Conservation (phyloP, 2,797 vertebrate species). For the Clarias fuscus region DNA sequence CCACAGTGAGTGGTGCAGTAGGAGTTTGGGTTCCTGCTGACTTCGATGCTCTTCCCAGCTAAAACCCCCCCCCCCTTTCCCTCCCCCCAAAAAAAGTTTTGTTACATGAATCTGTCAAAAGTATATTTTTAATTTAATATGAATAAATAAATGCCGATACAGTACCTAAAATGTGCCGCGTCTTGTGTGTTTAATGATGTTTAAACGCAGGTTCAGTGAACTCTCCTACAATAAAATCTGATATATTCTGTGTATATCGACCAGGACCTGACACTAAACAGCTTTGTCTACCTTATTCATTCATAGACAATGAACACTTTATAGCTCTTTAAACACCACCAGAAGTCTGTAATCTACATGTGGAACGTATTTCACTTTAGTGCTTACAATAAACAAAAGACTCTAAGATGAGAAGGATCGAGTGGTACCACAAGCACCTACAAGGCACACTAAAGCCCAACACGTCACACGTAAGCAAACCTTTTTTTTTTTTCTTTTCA, state of each 20-base stretch:
- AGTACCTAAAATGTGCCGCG: constrained; percentile 68
- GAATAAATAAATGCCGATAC: constrained; percentile 97
- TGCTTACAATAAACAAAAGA: background rate
- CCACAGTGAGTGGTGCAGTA: constrained; percentile 25
- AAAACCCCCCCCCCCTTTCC: constrained; percentile 56
- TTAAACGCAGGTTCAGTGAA: background rate
- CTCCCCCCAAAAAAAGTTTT: constrained; percentile 86
- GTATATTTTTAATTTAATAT: constrained; percentile 99
- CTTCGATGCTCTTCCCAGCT: constrained; percentile 33
- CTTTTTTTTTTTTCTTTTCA: background rate
- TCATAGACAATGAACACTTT: background rate
- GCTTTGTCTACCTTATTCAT: background rate
- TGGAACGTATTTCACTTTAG: background rate
- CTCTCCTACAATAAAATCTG: background rate
- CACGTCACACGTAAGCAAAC: background rate
- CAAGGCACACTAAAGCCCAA: background rate
- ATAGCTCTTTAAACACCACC: background rate
- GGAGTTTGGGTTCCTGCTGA: constrained; percentile 30
- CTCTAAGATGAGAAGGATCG: background rate
- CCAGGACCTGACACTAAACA: background rate
- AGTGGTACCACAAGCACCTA: background rate
- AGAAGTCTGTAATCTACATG: background rate
- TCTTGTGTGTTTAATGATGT: constrained; percentile 14
- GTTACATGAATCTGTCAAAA: constrained; percentile 99
- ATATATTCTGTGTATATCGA: background rate